Evolutionary conservation across 2,797 vertebrate genomes (phyloP).

Genomic region (Pyrocephalus nanus): DNA sequence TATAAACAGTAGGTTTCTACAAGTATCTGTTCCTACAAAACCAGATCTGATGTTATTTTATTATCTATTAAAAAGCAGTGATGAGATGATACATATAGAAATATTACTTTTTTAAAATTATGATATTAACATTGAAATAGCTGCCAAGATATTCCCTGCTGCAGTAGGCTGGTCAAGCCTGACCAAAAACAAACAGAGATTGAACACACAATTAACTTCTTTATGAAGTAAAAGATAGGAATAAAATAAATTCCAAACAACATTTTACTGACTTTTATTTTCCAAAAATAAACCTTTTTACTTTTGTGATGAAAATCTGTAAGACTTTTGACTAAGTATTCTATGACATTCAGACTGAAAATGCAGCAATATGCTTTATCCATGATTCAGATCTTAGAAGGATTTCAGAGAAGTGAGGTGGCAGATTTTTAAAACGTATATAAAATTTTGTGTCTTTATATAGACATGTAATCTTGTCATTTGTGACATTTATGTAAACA

Average conservation of each 20-base stretch:
- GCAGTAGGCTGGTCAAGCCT: neutral
- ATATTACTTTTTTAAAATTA: neutral
- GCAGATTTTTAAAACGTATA: neutral
- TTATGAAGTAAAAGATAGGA: neutral
- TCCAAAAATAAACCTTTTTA: neutral
- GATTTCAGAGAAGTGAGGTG: neutral
- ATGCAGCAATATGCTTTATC: neutral
- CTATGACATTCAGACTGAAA: neutral
- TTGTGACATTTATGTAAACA: neutral
- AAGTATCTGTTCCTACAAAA: neutral
- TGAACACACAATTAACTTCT: neutral
- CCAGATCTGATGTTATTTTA: neutral
- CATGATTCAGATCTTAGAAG: neutral
- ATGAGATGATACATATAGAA: neutral
- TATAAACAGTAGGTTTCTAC: neutral
- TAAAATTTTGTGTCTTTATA: neutral
- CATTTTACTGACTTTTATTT: neutral
- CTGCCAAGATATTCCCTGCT: neutral
- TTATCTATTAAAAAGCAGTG: neutral
- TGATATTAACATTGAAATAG: neutral
- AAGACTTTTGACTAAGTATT: neutral
- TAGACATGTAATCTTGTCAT: neutral
- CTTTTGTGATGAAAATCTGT: neutral
- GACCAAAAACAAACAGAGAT: neutral
- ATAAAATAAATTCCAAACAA: neutral